Percentiles rank a stretch among this genome's conserved stretches.
These are phyloP conservation scores for Mizuhopecten yessoensis DNA, from an alignment of 1,140 invertebrate species.

Conservation along the genomic window DNA sequence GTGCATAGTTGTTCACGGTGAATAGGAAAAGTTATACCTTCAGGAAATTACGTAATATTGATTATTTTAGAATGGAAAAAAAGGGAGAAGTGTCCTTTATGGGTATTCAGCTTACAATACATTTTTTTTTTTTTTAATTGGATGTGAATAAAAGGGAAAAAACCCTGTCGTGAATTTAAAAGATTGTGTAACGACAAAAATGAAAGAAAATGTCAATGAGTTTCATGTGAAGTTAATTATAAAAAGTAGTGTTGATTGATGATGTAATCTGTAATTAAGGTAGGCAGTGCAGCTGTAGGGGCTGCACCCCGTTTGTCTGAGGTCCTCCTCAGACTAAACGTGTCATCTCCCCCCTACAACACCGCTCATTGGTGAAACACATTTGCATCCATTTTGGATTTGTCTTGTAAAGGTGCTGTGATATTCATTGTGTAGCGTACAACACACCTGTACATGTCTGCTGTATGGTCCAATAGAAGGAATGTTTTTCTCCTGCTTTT, in stretches of 20 bases:
- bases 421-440: background rate
- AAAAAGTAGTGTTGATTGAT: background rate
- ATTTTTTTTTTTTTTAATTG: background rate
- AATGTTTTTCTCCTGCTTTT: background rate
- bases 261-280: background rate
- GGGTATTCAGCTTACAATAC: background rate
- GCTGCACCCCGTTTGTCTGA: too few species aligned
- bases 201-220: background rate
- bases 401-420: background rate
- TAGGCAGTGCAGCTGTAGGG: background rate
- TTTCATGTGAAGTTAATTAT: slow-evolving; percentile 18
- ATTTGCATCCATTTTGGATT: slow-evolving; percentile 28
- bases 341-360: background rate
- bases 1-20: too few species aligned
- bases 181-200: background rate
- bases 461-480: background rate
- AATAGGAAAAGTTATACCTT: too few species aligned
- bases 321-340: background rate
- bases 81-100: background rate
- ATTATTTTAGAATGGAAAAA: background rate
- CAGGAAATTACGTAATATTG: background rate
- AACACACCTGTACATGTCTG: background rate
- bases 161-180: background rate
- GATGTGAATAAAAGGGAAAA: background rate
- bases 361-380: background rate